Percentiles rank a stretch among this genome's conserved stretches.
These are phyloP conservation scores for Brachirus orientalis DNA, from an alignment of 2,113 vertebrate genomes.

Conservation along the genomic window DNA sequence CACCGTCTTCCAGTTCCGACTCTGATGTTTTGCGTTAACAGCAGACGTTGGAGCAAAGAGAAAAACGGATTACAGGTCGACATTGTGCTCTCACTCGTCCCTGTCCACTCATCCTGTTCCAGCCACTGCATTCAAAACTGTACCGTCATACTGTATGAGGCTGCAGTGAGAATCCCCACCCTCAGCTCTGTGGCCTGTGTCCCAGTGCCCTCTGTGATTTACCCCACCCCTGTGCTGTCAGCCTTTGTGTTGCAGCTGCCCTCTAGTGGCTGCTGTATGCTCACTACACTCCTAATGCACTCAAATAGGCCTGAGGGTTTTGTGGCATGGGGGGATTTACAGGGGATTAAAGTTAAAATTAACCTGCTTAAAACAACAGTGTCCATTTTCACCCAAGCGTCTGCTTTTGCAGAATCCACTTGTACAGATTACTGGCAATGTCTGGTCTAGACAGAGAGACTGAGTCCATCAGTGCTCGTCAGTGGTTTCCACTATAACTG, in stretches of 20 bases:
- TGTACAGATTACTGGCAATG: slow-evolving; percentile 47
- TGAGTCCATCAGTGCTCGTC: neutral
- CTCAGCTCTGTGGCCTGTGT: neutral
- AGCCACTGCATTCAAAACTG: neutral
- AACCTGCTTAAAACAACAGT: slow-evolving; percentile 61
- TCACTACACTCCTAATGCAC: slow-evolving; percentile 26
- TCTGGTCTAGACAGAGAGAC: slow-evolving; percentile 50
- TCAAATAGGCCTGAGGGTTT: slow-evolving; percentile 9
- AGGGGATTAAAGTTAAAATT: slow-evolving; percentile 78
- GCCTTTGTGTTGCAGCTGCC: slow-evolving; percentile 48
- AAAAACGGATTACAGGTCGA: neutral
- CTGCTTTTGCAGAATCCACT: slow-evolving; percentile 43
- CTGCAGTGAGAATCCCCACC: slow-evolving; percentile 8
- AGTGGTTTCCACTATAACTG: too few relatives aligned
- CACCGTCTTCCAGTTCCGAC: neutral
- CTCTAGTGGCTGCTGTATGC: slow-evolving; percentile 63
- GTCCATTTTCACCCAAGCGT: slow-evolving; percentile 28
- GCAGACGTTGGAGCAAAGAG: neutral
- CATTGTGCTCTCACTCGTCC: neutral
- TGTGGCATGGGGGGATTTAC: slow-evolving; percentile 54
- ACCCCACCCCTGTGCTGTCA: slow-evolving; percentile 5
- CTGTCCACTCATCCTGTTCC: neutral
- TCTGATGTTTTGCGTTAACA: slow-evolving; percentile 26
- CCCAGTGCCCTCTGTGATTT: slow-evolving; percentile 12
- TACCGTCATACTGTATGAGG: neutral